Base-by-base conservation (phyloP, 2,888 invertebrate genomes). In the Boloria euphrosyne region DNA sequence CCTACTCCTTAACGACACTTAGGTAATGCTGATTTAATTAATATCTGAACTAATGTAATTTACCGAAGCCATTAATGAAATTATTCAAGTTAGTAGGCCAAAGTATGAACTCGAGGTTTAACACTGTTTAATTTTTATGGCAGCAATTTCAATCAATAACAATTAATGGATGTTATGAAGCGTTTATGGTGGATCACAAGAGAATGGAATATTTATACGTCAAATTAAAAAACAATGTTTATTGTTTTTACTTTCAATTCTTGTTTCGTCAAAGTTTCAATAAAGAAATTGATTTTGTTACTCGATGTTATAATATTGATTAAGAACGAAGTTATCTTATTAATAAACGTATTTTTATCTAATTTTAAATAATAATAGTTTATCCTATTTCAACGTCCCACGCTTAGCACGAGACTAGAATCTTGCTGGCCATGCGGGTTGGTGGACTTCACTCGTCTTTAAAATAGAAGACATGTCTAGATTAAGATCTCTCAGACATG, bases 1-100 rank as follows among this genome's bases (percentile, higher is more conserved):
- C 31, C 31, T 38, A 38, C 31, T 10, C 10, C 7, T 7, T 38
- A 38, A 38, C 31, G 10, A 38, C 31, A 38, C 10, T 2, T 38
- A 22, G 22, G 22, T 22, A 38, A 38, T 10, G 31, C 1, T 38
- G 10, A 10, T 38, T 38, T 10, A 38, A 38, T 38, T 38, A 10
- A 38, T 10, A 38, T 38, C 31, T 31, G 7, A 22, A 6, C 57
- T 13, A 46, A 27, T 4, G 44, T 16, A 46, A 46, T 27, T 57
- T 55, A 44, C n/a, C n/a, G 2, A 57, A 22, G 44, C 18, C 3
- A 57, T 57, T 57, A 16, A 46, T n/a, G 10, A n/a, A 46, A 57
- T 46, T 57, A 46, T 57, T 16, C 16, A 46, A 57, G 57, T 57
- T 46, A 57, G 46, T 57, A 46, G 46, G 57, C 46, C 46, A 57